phyloP scores from a whole-genome alignment of 2,797 vertebrate species.

The Myiotriccus ornatus region DNA sequence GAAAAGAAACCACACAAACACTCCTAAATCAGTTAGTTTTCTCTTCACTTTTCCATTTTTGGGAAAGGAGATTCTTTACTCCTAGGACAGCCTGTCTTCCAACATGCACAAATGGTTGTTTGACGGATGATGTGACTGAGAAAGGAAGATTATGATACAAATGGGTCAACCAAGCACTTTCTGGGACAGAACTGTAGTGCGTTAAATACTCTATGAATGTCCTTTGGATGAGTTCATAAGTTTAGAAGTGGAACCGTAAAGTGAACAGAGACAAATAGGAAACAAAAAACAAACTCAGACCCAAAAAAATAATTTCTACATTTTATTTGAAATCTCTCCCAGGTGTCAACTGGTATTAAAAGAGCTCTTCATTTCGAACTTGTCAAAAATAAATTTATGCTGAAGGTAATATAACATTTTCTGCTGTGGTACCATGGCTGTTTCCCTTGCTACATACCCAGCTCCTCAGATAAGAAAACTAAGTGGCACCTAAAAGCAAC shows the following conservation, averaged over 20 bases:
- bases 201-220: neutral
- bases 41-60: neutral
- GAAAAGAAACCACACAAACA: neutral
- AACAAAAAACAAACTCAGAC: neutral
- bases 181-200: neutral
- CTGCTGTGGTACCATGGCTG: neutral
- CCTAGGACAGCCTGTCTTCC: neutral
- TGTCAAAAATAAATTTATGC: neutral
- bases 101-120: neutral
- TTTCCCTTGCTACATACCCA: neutral
- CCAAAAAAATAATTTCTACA: neutral
- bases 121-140: neutral
- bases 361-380: neutral
- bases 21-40: neutral
- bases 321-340: neutral
- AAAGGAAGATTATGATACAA: neutral
- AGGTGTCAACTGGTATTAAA: neutral
- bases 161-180: neutral
- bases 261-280: neutral
- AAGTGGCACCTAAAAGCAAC: neutral
- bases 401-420: neutral
- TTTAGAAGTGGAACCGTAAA: neutral
- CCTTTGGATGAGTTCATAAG: neutral
- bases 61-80: neutral
- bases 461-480: neutral